Conservation (phyloP, 2,888 invertebrate species). For the Buathra laborator region DNA sequence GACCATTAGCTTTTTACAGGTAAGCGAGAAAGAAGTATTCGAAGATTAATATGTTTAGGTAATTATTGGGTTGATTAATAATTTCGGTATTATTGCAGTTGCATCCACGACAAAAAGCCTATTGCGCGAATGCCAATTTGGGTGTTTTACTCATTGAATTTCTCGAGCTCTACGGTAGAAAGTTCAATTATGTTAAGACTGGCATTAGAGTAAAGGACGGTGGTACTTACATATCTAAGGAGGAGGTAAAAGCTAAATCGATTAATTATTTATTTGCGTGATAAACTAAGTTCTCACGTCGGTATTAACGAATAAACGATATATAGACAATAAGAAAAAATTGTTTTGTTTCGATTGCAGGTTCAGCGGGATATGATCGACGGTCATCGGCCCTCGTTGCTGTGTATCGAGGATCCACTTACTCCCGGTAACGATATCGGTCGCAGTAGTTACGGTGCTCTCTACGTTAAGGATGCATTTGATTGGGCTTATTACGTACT, state of each 20-base stretch:
- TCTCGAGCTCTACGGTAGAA: conserved; percentile 98
- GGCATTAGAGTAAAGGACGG: conserved; percentile 97
- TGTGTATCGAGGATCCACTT: conserved; percentile 99
- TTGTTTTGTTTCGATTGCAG: conserved; percentile 75
- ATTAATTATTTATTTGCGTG: too few relatives aligned
- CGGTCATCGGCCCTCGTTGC: conserved; percentile 96
- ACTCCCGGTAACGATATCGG: conserved; percentile 99
- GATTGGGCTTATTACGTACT: conserved; percentile 97
- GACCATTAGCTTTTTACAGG: conserved; percentile 98
- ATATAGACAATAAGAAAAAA: background rate
- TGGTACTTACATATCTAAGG: conserved; percentile 97
- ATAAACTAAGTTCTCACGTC: background rate
- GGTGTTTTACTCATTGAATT: conserved; percentile 98
- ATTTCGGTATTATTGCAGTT: conserved; percentile 86
- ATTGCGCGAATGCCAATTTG: conserved; percentile 89
- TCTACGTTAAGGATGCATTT: conserved; percentile 96
- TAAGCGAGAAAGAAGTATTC: conserved; percentile 76
- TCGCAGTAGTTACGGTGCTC: conserved; percentile 97
- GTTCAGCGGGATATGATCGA: conserved; percentile 97
- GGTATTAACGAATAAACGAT: background rate
- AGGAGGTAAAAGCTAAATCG: conserved; percentile 87
- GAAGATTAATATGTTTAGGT: background rate
- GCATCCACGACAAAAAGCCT: conserved; percentile 94
- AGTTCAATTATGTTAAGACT: conserved; percentile 98
- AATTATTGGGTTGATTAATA: background rate